phyloP scores from a whole-genome alignment of 2,888 invertebrate genomes.

The Microctonus aethiopoides region DNA sequence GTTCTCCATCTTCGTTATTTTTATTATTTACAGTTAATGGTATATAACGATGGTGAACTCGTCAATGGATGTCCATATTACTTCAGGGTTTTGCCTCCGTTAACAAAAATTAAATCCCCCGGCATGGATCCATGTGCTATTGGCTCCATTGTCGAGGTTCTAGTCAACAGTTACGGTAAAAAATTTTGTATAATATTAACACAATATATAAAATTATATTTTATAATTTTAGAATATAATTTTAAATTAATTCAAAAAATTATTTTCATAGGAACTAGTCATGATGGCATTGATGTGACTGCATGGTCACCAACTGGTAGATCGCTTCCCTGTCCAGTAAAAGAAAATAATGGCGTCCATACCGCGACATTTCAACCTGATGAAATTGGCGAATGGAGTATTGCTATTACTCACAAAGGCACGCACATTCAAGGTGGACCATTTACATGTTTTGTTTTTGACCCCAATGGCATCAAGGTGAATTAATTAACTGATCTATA shows the following conservation, averaged over 20 bases:
- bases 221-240: neutral
- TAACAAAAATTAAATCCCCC: constrained; percentile 87
- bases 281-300: constrained; percentile 85
- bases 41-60: constrained; percentile 72
- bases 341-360: constrained; percentile 88
- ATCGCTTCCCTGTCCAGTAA: constrained; percentile 83
- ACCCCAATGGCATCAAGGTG: constrained; percentile 88
- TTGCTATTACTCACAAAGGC: constrained; percentile 94
- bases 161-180: constrained; percentile 85
- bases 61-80: constrained; percentile 76
- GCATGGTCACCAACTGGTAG: constrained; percentile 92
- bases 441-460: constrained; percentile 95
- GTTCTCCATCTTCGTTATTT: neutral
- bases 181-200: constrained; percentile 38
- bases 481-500: no score
- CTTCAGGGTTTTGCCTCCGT: constrained; percentile 87
- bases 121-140: constrained; percentile 96
- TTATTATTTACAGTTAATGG: constrained; percentile 67
- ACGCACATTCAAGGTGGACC: constrained; percentile 97
- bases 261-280: constrained; percentile 61
- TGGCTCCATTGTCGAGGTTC: constrained; percentile 94
- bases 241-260: no score
- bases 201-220: constrained; percentile 15
- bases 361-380: constrained; percentile 97
- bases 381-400: constrained; percentile 97